Conservation (phyloP, 2,888 invertebrate species). For the Watsonalla binaria region DNA sequence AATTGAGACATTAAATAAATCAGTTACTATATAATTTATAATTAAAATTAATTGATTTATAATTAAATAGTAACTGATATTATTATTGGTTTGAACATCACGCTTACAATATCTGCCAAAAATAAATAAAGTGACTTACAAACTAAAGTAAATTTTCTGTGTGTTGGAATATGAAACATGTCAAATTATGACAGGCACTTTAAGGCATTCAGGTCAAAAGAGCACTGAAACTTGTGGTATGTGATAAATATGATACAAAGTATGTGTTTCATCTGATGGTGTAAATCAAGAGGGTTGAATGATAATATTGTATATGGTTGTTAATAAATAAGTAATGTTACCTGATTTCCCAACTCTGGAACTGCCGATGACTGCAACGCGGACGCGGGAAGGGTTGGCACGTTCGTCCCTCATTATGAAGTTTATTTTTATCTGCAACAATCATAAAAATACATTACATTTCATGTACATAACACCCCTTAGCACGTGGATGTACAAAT, state of each 20-base stretch:
- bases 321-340: slow-evolving; percentile 46
- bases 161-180: slow-evolving; percentile 25
- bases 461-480: neutral
- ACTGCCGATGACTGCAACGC: slow-evolving; percentile 87
- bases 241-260: neutral
- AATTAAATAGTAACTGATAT: too few relatives aligned
- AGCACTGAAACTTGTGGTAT: slow-evolving; percentile 14
- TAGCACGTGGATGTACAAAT: too few relatives aligned
- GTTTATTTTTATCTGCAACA: slow-evolving; percentile 49
- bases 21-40: neutral
- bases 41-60: neutral
- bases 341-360: slow-evolving; percentile 89
- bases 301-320: too few relatives aligned
- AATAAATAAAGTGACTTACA: too few relatives aligned
- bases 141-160: too few relatives aligned
- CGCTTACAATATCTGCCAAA: too few relatives aligned
- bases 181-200: slow-evolving; percentile 38
- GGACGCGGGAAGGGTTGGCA: slow-evolving; percentile 81
- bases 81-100: too few relatives aligned
- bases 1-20: neutral
- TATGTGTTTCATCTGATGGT: slow-evolving; percentile 1
- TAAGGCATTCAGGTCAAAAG: slow-evolving; percentile 42
- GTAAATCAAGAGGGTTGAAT: slow-evolving; percentile 3
- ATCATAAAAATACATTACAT: slow-evolving; percentile 16
- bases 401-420: slow-evolving; percentile 79